Percentiles rank a stretch among this genome's conserved stretches.
These are phyloP conservation scores for Sebastolobus altivelis DNA, from an alignment of 2,797 vertebrate species.

Conservation along the genomic window DNA sequence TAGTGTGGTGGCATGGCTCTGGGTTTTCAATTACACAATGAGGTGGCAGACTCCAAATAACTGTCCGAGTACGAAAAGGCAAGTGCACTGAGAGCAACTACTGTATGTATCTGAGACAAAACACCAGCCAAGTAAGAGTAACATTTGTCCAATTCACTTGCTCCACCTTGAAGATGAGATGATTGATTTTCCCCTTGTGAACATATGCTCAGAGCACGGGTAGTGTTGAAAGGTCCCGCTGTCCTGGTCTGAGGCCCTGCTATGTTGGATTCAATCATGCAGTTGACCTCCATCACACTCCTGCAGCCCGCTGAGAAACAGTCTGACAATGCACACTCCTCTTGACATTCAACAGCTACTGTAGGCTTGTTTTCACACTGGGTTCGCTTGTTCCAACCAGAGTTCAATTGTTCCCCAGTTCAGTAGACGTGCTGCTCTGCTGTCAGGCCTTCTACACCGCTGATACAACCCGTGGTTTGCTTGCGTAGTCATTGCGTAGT, in stretches of 20 bases:
- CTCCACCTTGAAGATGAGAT: slow-evolving; percentile 48
- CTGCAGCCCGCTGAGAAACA: slow-evolving; percentile 50
- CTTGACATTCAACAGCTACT: slow-evolving; percentile 25
- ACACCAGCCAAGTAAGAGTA: slow-evolving; percentile 3
- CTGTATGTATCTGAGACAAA: slow-evolving; percentile 15
- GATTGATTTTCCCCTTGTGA: slow-evolving; percentile 69
- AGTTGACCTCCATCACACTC: slow-evolving; percentile 68
- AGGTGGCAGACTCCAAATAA: slow-evolving; percentile 43
- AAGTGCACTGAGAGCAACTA: slow-evolving; percentile 17
- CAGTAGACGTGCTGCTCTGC: slow-evolving; percentile 8
- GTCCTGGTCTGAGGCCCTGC: slow-evolving; percentile 53
- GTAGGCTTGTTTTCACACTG: slow-evolving; percentile 31
- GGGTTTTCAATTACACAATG: slow-evolving; percentile 79
- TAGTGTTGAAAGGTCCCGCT: slow-evolving; percentile 62
- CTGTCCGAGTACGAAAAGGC: slow-evolving; percentile 44
- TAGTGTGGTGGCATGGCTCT: slow-evolving; percentile 56
- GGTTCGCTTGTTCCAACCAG: slow-evolving; percentile 12
- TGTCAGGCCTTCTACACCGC: slow-evolving; percentile 3
- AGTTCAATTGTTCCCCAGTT: slow-evolving; percentile 23
- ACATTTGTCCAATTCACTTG: slow-evolving; percentile 37
- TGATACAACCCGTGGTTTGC: background rate
- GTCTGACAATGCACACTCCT: slow-evolving; percentile 23
- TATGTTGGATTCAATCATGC: slow-evolving; percentile 67
- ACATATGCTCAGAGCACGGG: slow-evolving; percentile 70
- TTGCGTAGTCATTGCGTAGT: background rate